Evolutionary conservation across 2,113 vertebrate genomes (phyloP), one percentile per base, ranked within the genome.

Genomic region (Oxyura jamaicensis): DNA sequence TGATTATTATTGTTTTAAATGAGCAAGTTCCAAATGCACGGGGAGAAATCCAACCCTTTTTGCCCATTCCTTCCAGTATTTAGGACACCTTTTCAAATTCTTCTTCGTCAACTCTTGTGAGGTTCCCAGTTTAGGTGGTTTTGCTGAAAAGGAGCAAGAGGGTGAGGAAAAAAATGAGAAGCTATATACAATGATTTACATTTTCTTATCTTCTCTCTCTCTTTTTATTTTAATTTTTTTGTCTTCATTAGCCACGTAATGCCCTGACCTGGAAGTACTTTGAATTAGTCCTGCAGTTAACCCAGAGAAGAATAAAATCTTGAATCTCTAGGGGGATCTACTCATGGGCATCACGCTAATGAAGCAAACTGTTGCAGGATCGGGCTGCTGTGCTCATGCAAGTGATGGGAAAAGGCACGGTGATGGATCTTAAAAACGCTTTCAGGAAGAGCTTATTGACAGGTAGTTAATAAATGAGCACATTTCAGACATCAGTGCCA

Each of bases 401-500:
- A 39, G 50, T 44, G 44, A 69, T 44, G 67, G 75, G 72, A 76
- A 74, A 73, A 90, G 21, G 41, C 7, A 6, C 1, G 0, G 17
- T 18, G 42, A 35, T 13, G 58, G n/a, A 18, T 71, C 52, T 63
- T 46, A 71, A 81, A 50, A 71, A n/a, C 25, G 6, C 12, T 69
- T 86, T 90, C 1, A 7, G 68, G 80, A 88, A 87, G 23, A 86
- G 31, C 55, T 69, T 73, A 63, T 36, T 59, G 55, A 76, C 26
- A 48, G 44, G 28, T 55, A 5, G 8, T 39, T 69, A 83, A 83
- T 53, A 85, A 65, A 72, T 21, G 16, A 91, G 39, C 10, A 6
- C 82, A 10, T 77, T 77, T 50, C 55, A 52, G 50, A 50, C 0
- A 0, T 53, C 33, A 23, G 19, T 44, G 16, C 11, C 0, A 0